Evolutionary conservation across 2,113 vertebrate genomes (phyloP).

Genomic region (Proterorhinus semilunaris): DNA sequence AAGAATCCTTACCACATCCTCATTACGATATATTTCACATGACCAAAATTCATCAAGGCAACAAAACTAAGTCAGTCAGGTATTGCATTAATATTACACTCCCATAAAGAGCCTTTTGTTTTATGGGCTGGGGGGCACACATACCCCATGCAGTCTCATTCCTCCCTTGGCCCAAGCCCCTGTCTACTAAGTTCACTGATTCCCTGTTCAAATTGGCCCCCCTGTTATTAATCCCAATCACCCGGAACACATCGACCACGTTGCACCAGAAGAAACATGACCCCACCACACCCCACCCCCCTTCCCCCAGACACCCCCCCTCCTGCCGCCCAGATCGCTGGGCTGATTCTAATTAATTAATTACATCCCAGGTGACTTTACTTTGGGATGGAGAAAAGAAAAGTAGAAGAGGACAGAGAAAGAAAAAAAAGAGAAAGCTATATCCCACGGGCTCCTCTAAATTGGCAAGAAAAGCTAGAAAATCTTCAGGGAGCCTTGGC

Average conservation of each 20-base stretch:
- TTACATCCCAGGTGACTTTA: conserved; percentile 79
- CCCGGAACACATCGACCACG: conserved; percentile 77
- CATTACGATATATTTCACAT: too few species aligned
- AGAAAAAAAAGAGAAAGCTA: conserved; percentile 40
- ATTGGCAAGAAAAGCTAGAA: conserved; percentile 66
- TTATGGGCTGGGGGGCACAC: conserved; percentile 61
- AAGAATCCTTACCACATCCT: too few species aligned
- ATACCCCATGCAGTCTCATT: conserved; percentile 11
- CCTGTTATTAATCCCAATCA: conserved; percentile 81
- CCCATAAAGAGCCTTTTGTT: conserved; percentile 73
- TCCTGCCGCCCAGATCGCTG: conserved; percentile 28
- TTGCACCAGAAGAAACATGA: conserved; percentile 69
- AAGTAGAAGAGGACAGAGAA: conserved; percentile 56
- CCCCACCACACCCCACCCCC: conserved; percentile 34
- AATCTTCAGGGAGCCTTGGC: conserved; percentile 51
- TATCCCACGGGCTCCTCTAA: conserved; percentile 66
- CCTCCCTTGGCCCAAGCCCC: conserved; percentile 15
- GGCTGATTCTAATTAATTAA: conserved; percentile 80
- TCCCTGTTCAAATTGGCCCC: conserved; percentile 74
- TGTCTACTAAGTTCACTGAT: conserved; percentile 70
- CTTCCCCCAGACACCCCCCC: conserved; percentile 18
- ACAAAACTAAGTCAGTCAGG: conserved; percentile 14
- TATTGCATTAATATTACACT: conserved; percentile 43
- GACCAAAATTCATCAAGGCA: conserved; percentile 15
- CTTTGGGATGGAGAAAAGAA: conserved; percentile 66